These are phyloP conservation scores for Porites cylindrica DNA, from an alignment of 92 coral and sea anemone species.

Conservation along the genomic window DNA sequence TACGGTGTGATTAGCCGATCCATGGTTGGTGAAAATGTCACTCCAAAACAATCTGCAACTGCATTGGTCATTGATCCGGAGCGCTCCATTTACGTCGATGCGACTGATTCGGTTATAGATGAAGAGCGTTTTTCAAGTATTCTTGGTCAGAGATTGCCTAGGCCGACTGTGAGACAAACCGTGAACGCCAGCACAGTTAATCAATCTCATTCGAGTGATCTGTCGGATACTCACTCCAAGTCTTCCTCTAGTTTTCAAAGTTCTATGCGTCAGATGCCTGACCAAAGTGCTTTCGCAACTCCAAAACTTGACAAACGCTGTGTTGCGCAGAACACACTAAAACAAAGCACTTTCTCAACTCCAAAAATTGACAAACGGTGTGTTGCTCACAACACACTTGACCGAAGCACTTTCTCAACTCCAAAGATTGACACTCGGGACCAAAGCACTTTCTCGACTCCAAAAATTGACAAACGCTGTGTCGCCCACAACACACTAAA, in stretches of 20 bases:
- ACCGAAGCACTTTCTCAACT: neutral
- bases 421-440: slow-evolving; percentile 3
- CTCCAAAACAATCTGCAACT: slow-evolving; percentile 27
- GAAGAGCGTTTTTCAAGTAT: neutral
- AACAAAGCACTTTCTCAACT: no score
- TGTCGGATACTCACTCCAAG: neutral
- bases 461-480: slow-evolving; percentile 12
- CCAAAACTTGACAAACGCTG: slow-evolving; percentile 9
- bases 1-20: neutral
- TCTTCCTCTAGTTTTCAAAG: neutral
- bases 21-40: neutral
- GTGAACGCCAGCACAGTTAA: neutral
- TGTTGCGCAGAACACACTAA: slow-evolving; percentile 8
- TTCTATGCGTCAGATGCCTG: neutral
- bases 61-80: slow-evolving; percentile 9
- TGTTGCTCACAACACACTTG: no score
- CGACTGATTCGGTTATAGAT: slow-evolving; percentile 25
- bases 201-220: neutral
- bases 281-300: neutral
- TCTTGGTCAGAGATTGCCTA: neutral
- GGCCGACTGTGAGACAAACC: neutral
- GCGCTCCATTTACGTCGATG: slow-evolving; percentile 37
- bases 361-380: slow-evolving; percentile 1
- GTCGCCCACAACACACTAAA: slow-evolving; percentile 11
- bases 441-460: neutral